Conservation (phyloP, 2,113 vertebrate genomes). For the Syngnathus typhle region DNA sequence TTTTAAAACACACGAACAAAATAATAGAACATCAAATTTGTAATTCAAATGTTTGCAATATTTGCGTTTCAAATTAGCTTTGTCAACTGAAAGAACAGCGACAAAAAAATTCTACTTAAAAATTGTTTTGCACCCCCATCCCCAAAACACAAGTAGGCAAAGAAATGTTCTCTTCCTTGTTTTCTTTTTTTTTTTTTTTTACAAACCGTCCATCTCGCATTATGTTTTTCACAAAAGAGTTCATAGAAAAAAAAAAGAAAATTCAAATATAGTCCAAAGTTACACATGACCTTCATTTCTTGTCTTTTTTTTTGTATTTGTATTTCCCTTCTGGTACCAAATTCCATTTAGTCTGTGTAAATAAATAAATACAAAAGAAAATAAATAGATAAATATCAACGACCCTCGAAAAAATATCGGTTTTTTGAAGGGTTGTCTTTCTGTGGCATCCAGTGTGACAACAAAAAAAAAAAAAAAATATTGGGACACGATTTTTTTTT, state of each 20-base stretch:
- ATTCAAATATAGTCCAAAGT: conserved; percentile 45
- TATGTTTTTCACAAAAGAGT: conserved; percentile 67
- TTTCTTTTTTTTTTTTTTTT: conserved; percentile 11
- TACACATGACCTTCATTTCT: neutral
- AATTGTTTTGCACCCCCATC: neutral
- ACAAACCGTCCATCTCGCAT: conserved; percentile 20
- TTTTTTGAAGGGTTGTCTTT: conserved; percentile 44
- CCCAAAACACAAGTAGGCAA: neutral
- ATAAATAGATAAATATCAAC: conserved; percentile 75
- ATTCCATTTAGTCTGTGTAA: conserved; percentile 21
- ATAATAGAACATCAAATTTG: conserved; percentile 43
- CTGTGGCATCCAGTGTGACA: neutral
- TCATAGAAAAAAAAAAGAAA: conserved; percentile 68
- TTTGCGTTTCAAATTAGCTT: too few species aligned
- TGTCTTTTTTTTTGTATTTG: neutral
- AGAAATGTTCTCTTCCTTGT: conserved; percentile 24
- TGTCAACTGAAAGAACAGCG: too few species aligned
- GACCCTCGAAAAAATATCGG: conserved; percentile 47
- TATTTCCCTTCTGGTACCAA: neutral
- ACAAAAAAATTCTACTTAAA: too few species aligned
- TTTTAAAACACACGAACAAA: neutral
- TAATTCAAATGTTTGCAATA: conserved; percentile 22
- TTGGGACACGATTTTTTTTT: neutral
- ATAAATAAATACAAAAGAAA: conserved; percentile 72
- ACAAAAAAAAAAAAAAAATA: neutral